Percentiles rank a stretch among this genome's conserved stretches.
These are phyloP conservation scores for Bradypodion ventrale DNA, from an alignment of 2,797 vertebrate genomes.

Conservation along the genomic window DNA sequence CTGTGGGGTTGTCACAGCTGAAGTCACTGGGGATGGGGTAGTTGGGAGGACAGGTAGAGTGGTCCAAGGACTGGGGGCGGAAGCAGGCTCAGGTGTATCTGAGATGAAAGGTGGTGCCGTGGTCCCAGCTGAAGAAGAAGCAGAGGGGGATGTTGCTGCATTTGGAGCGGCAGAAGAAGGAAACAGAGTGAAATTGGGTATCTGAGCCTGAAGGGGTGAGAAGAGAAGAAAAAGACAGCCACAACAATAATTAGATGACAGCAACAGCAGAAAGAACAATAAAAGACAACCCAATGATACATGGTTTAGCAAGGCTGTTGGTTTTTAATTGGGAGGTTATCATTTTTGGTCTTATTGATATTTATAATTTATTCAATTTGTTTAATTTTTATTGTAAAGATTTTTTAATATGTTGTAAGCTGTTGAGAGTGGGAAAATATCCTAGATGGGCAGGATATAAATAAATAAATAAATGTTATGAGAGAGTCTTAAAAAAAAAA, in stretches of 20 bases:
- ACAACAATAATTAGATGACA: neutral
- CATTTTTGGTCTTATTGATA: too few relatives aligned
- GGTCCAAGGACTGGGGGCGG: slow-evolving; percentile 71
- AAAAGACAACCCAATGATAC: too few relatives aligned
- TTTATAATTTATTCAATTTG: too few relatives aligned
- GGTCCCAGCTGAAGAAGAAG: neutral
- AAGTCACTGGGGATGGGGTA: slow-evolving; percentile 18
- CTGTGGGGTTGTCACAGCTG: slow-evolving; percentile 35
- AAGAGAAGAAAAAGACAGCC: slow-evolving; percentile 24
- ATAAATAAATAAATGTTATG: too few relatives aligned
- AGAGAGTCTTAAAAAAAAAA: neutral
- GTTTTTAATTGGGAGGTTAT: too few relatives aligned
- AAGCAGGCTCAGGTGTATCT: fast-evolving
- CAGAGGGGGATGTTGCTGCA: slow-evolving; percentile 51
- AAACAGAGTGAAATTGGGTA: slow-evolving; percentile 59
- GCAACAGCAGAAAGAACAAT: neutral
- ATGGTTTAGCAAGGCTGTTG: too few relatives aligned
- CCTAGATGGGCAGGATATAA: too few relatives aligned
- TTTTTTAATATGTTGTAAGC: too few relatives aligned
- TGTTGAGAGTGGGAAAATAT: too few relatives aligned
- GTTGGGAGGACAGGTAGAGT: slow-evolving; percentile 47
- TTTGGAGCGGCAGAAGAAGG: slow-evolving; percentile 67
- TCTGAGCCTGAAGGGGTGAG: slow-evolving; percentile 58
- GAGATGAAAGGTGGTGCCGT: slow-evolving; percentile 39
- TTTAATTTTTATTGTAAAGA: too few relatives aligned